phyloP scores from a whole-genome alignment of 2,888 invertebrate species.

The Caenorhabditis drosophilae region DNA sequence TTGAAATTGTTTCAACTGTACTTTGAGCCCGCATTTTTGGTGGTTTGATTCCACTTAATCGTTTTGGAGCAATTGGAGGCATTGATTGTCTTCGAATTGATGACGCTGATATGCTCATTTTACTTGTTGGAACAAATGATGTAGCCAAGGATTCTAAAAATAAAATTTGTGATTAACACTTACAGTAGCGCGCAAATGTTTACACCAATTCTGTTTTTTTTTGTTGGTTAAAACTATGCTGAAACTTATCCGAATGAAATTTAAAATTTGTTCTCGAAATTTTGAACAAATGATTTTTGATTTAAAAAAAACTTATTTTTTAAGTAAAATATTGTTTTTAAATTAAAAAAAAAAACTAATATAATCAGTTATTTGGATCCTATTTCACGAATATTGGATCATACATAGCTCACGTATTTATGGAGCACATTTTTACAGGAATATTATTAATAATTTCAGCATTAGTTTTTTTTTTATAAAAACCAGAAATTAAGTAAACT shows the following conservation, averaged over 20 bases:
- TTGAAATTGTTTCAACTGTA: slow-evolving; percentile 18
- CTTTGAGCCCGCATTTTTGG: slow-evolving; percentile 19
- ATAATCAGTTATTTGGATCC: too few relatives aligned
- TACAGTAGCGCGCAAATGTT: too few relatives aligned
- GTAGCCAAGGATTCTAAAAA: slow-evolving; percentile 34
- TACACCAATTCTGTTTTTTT: too few relatives aligned
- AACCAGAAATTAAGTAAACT: too few relatives aligned
- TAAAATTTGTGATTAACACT: background rate
- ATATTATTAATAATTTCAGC: too few relatives aligned
- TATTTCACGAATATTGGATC: too few relatives aligned
- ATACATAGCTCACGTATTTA: too few relatives aligned
- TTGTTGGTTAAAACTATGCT: background rate
- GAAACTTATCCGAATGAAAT: background rate
- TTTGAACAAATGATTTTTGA: background rate
- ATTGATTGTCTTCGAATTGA: slow-evolving; percentile 28
- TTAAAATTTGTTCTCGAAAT: background rate
- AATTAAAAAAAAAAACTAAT: too few relatives aligned
- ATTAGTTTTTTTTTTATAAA: too few relatives aligned
- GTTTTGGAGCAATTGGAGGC: slow-evolving; percentile 21
- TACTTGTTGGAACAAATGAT: slow-evolving; percentile 21
- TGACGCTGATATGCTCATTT: slow-evolving; percentile 24
- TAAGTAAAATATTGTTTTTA: too few relatives aligned
- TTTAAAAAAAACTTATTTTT: too few relatives aligned
- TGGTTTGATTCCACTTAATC: slow-evolving; percentile 11
- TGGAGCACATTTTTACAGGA: too few relatives aligned